Conservation (phyloP, 2,888 invertebrate species). For the Lydus trimaculatus region DNA sequence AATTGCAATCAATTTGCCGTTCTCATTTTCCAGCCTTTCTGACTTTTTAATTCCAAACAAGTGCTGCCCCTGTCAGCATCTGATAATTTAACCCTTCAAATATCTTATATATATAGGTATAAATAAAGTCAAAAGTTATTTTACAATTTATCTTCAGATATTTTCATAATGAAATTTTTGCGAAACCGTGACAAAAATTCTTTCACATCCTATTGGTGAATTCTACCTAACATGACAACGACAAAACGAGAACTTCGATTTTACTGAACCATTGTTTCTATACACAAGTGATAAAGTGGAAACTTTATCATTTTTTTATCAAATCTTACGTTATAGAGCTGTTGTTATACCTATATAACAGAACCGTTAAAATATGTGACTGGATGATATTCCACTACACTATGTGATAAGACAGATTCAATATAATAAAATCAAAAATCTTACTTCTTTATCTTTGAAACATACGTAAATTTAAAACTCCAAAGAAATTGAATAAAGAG, state of each 20-base stretch:
- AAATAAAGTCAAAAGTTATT: too few relatives aligned
- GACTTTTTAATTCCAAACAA: constrained; percentile 35
- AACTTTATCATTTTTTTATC: background rate
- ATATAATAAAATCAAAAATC: constrained; percentile 2
- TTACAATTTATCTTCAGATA: background rate
- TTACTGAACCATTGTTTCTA: constrained; percentile 20
- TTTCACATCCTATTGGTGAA: background rate
- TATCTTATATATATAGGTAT: too few relatives aligned
- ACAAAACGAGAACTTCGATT: constrained; percentile 17
- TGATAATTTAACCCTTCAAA: constrained; percentile 17
- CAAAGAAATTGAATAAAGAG: background rate
- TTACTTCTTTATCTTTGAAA: background rate
- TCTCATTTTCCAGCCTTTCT: constrained; percentile 33
- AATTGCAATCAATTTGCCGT: constrained; percentile 51
- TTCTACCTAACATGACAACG: background rate
- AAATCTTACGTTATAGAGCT: background rate
- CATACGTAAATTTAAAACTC: background rate
- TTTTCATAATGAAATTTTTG: background rate
- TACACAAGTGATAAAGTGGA: constrained; percentile 17
- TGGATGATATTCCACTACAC: background rate
- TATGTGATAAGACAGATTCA: background rate
- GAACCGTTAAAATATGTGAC: background rate
- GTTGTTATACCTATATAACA: too few relatives aligned
- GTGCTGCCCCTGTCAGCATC: constrained; percentile 32
- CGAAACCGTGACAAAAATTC: background rate